Conservation (phyloP, 2,888 invertebrate genomes). For the Netelia melanura region DNA sequence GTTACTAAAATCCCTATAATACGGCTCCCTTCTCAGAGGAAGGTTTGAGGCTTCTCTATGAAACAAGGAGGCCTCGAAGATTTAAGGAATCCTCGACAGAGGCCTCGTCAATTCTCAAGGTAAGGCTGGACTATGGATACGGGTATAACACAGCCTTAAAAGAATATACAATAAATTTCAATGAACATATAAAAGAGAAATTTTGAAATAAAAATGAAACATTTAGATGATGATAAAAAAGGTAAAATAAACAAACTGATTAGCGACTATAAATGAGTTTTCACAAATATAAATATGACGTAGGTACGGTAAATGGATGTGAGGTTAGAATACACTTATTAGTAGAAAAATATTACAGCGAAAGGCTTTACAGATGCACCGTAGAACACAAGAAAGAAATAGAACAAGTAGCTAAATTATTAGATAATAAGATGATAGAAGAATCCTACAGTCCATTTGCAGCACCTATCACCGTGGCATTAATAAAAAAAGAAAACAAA, state of each 20-base stretch:
- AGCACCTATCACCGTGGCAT: slow-evolving; percentile 43
- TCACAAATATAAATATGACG: slow-evolving; percentile 50
- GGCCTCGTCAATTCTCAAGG: too few species aligned
- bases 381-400: slow-evolving; percentile 46
- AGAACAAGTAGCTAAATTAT: slow-evolving; percentile 38
- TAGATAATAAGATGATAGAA: slow-evolving; percentile 39
- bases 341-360: not conserved
- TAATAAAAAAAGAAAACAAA: slow-evolving; percentile 47
- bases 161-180: too few species aligned
- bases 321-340: not conserved
- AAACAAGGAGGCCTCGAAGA: too few species aligned
- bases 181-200: too few species aligned
- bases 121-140: too few species aligned
- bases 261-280: slow-evolving; percentile 24
- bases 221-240: too few species aligned
- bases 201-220: too few species aligned
- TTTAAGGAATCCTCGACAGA: too few species aligned
- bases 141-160: too few species aligned
- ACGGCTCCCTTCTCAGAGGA: too few species aligned
- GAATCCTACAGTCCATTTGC: slow-evolving; percentile 45
- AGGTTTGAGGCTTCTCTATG: too few species aligned
- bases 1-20: too few species aligned
- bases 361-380: slow-evolving; percentile 32
- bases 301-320: slow-evolving; percentile 41
- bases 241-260: not conserved